These are phyloP conservation scores for Euschistus heros DNA, from an alignment of 1,140 invertebrate genomes.

Conservation along the genomic window DNA sequence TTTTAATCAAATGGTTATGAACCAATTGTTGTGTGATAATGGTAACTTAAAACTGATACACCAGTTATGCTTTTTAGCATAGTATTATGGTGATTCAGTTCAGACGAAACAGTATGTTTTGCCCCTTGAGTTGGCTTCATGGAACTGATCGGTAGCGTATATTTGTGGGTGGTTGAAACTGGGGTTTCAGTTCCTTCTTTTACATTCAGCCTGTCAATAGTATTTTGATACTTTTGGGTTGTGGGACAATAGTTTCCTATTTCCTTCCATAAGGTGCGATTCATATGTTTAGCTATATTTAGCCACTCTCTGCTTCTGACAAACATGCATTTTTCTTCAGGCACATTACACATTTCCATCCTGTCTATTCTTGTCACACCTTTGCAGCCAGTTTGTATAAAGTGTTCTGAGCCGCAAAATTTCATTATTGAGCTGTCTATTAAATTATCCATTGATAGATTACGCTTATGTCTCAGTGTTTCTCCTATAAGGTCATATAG, in stretches of 20 bases:
- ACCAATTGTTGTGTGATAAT: neutral
- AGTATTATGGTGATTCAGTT: too few species aligned
- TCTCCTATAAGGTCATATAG: slow-evolving; percentile 19
- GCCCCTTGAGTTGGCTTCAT: too few species aligned
- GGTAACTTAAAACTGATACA: too few species aligned
- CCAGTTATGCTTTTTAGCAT: too few species aligned
- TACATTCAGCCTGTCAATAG: too few species aligned
- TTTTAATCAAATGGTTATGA: neutral
- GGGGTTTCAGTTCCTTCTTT: too few species aligned
- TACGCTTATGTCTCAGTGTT: neutral
- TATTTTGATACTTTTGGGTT: neutral
- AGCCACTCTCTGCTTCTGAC: slow-evolving; percentile 3
- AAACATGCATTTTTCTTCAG: slow-evolving; percentile 8
- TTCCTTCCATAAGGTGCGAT: neutral
- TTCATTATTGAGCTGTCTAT: slow-evolving; percentile 14
- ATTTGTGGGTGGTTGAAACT: too few species aligned
- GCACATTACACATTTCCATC: neutral
- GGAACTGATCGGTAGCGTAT: too few species aligned
- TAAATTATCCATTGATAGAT: neutral
- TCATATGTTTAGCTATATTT: neutral
- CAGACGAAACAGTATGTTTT: too few species aligned
- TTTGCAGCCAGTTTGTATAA: slow-evolving; percentile 5
- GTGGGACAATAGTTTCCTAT: neutral
- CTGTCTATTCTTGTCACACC: slow-evolving; percentile 9
- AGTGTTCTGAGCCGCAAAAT: slow-evolving; percentile 16